These are phyloP conservation scores for Timandra comae DNA, from an alignment of 2,888 invertebrate species.

Conservation along the genomic window DNA sequence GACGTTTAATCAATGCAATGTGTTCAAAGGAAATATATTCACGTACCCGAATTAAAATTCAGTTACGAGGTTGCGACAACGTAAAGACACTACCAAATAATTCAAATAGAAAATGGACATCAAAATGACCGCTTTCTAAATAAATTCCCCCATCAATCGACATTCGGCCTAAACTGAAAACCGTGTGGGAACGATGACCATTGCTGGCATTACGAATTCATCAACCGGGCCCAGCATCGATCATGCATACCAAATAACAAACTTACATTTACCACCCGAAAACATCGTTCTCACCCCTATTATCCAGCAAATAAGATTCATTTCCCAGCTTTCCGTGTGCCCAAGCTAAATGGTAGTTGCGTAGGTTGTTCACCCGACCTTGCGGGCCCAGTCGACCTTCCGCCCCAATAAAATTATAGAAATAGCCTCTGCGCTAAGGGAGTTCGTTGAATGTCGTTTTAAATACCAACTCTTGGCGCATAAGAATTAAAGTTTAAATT, in stretches of 20 bases:
- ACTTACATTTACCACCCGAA: slow-evolving; percentile 9
- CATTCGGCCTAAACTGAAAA: slow-evolving; percentile 10
- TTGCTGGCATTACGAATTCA: slow-evolving; percentile 34
- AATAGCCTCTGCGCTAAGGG: slow-evolving; percentile 14
- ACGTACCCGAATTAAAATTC: too few species aligned
- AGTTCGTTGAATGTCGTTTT: slow-evolving; percentile 1
- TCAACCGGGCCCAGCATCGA: slow-evolving; percentile 33
- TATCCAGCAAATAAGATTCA: neutral
- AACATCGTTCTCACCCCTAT: slow-evolving; percentile 1
- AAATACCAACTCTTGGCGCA: neutral
- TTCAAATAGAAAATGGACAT: slow-evolving; percentile 1
- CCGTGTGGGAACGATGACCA: slow-evolving; percentile 23
- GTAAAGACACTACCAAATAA: neutral
- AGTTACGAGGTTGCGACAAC: too few species aligned
- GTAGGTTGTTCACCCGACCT: slow-evolving; percentile 29
- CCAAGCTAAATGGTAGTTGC: slow-evolving; percentile 12
- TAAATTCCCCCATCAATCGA: slow-evolving; percentile 12
- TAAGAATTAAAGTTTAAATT: neutral
- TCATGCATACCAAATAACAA: slow-evolving; percentile 32
- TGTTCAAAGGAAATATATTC: too few species aligned
- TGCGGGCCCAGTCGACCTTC: slow-evolving; percentile 17
- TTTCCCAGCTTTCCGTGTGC: slow-evolving; percentile 3
- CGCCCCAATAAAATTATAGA: slow-evolving; percentile 16
- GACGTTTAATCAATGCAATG: too few species aligned
- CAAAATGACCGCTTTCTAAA: slow-evolving; percentile 2